Conservation (phyloP, 2,113 vertebrate genomes). For the Ageneiosus marmoratus region DNA sequence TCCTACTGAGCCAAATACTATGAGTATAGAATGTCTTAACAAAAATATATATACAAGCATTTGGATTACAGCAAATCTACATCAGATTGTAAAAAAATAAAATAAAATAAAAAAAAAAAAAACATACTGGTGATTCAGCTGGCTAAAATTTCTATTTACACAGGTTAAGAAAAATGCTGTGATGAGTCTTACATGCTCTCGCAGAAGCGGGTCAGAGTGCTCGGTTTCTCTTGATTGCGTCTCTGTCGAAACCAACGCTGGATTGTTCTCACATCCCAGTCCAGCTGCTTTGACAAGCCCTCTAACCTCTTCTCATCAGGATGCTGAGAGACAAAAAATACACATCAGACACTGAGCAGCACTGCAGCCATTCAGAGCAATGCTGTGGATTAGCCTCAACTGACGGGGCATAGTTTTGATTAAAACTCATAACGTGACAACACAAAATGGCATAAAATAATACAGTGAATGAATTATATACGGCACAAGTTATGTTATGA, state of each 20-base stretch:
- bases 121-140: not conserved
- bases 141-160: slow-evolving; percentile 5
- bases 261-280: slow-evolving; percentile 97
- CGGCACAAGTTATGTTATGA: not conserved
- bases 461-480: not conserved
- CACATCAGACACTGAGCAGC: not conserved
- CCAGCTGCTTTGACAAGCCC: slow-evolving; percentile 95
- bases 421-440: not conserved
- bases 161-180: not conserved
- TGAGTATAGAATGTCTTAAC: not conserved
- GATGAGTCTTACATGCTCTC: slow-evolving; percentile 91
- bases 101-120: too few species aligned
- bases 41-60: slow-evolving; percentile 10
- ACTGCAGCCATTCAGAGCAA: not conserved
- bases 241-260: slow-evolving; percentile 97
- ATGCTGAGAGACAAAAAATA: slow-evolving; percentile 73
- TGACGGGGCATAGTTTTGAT: not conserved
- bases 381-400: not conserved
- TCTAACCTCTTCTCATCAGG: slow-evolving; percentile 96
- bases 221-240: slow-evolving; percentile 97
- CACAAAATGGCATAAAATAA: not conserved
- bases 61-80: slow-evolving; percentile 7
- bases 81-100: too few species aligned
- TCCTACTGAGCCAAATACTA: not conserved
- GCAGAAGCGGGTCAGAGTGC: slow-evolving; percentile 90